Conservation (phyloP, 2,113 vertebrate genomes). For the Lampris incognitus region DNA sequence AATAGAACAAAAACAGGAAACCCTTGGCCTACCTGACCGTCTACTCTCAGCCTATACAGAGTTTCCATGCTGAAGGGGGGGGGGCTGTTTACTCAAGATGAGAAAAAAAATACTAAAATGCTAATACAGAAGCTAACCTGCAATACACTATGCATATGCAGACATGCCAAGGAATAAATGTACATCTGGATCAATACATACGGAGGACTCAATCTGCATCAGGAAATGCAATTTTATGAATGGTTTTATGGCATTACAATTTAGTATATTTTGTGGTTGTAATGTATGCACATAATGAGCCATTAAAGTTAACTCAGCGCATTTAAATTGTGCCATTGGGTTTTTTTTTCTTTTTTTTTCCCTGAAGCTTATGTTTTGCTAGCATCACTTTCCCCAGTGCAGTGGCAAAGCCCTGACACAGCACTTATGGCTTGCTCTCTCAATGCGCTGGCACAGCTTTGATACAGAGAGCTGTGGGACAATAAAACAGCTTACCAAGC, state of each 20-base stretch:
- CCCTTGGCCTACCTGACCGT: constrained; percentile 67
- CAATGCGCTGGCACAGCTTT: background rate
- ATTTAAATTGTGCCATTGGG: constrained; percentile 10
- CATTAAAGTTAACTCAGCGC: constrained; percentile 19
- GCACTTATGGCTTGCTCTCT: background rate
- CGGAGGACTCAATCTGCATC: background rate
- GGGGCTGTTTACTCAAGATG: background rate
- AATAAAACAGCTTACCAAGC: constrained; percentile 5
- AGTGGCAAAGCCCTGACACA: constrained; percentile 21
- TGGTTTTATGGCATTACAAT: background rate
- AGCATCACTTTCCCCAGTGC: constrained; percentile 1
- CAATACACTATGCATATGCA: background rate
- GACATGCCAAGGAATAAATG: background rate
- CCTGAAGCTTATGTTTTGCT: constrained; percentile 22
- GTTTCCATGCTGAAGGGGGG: constrained; percentile 47
- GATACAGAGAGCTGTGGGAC: constrained; percentile 7
- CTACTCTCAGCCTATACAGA: constrained; percentile 36
- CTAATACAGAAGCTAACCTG: constrained; percentile 41
- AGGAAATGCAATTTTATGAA: background rate
- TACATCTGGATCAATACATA: constrained; percentile 12
- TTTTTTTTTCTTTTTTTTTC: constrained; percentile 16
- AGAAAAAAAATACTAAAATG: constrained; percentile 5
- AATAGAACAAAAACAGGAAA: constrained; percentile 75
- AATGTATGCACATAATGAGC: background rate
- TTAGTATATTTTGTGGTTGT: too few relatives aligned